Base-by-base conservation (phyloP, 2,113 vertebrate genomes). In the Crotalus tigris region DNA sequence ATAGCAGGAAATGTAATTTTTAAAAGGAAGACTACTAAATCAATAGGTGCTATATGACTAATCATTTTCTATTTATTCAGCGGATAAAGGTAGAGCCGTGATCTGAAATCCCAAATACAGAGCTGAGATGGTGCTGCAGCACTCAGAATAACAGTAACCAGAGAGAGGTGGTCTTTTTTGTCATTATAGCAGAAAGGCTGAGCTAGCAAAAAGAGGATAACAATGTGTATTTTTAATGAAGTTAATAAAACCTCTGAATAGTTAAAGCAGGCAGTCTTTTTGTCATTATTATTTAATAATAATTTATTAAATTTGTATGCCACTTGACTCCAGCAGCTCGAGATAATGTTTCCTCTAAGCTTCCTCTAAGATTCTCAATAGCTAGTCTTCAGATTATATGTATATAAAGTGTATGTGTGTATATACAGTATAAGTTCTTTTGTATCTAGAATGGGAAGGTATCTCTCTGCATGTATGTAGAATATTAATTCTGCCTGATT, bases 1-100 rank as follows among this genome's bases (percentile, higher is more conserved):
- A 97, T 95, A 94, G 91, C 94, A 90, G 92, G 94, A 97, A 97
- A 96, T 95, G 95, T 96, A 97, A 96, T 97, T 97, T 97, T 96
- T 57, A 90, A 97, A 97, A 96, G 95, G 95, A 96, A 96, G 95
- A 95, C 94, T 95, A 95, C 94, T 96, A 97, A 97, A 97, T 97
- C 97, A 97, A 97, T 97, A 96, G 88, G 92, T 90, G 85, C 57
- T 97, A 97, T 96, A 96, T 96, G 96, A 97, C 96, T 97, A 97
- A 97, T 97, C 89, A 91, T 69, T 54, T 55, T 87, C 85, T 90
- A n/a, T 87, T 91, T 92, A 86, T 81, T 92, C 49, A 89, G 87
- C 26, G 55, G n/a, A 90, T 17, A 33, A 87, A 61, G 39, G 88
- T 23, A 69, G 57, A 94, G 26, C 49, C 57, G 75, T 94, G 91